These are phyloP conservation scores for Leptobrachium leishanense DNA, from an alignment of 2,113 vertebrate species.

Conservation along the genomic window DNA sequence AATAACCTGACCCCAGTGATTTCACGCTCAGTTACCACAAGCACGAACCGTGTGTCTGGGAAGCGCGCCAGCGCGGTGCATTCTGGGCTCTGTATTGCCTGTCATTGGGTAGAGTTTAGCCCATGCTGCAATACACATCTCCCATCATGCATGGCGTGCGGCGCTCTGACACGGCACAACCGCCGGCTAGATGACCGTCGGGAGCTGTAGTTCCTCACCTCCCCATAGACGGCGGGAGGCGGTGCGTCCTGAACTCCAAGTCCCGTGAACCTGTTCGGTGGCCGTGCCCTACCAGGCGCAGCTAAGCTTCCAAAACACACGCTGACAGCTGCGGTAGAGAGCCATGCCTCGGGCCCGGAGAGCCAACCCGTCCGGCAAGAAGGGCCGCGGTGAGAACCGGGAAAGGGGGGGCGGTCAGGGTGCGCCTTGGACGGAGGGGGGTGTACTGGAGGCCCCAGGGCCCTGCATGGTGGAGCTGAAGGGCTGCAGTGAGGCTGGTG, in stretches of 20 bases:
- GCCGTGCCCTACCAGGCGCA: not conserved
- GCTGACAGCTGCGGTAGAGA: constrained; percentile 26
- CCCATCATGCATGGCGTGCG: not conserved
- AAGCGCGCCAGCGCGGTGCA: not conserved
- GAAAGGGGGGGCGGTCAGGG: constrained; percentile 30
- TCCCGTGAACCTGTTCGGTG: constrained; percentile 35
- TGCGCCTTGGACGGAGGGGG: not conserved
- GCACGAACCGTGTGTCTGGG: too few species aligned
- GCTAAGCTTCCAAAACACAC: not conserved
- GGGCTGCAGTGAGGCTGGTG: too few species aligned
- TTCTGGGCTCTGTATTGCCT: not conserved
- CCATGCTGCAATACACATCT: not conserved
- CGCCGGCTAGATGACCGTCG: not conserved
- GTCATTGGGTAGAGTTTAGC: not conserved
- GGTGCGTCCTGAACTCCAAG: not conserved
- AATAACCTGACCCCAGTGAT: too few species aligned
- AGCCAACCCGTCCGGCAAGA: constrained; percentile 51
- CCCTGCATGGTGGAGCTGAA: too few species aligned
- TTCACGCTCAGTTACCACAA: too few species aligned
- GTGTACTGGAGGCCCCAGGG: not conserved
- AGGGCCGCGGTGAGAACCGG: constrained; percentile 47
- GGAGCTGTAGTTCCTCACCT: constrained; percentile 5
- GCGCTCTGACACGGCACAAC: not conserved
- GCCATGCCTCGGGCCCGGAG: constrained; percentile 63
- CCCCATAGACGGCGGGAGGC: not conserved